Percentiles rank a stretch among this genome's conserved stretches.
Conservation (phyloP, 92 coral and sea anemone species). For the Porites lobata region DNA sequence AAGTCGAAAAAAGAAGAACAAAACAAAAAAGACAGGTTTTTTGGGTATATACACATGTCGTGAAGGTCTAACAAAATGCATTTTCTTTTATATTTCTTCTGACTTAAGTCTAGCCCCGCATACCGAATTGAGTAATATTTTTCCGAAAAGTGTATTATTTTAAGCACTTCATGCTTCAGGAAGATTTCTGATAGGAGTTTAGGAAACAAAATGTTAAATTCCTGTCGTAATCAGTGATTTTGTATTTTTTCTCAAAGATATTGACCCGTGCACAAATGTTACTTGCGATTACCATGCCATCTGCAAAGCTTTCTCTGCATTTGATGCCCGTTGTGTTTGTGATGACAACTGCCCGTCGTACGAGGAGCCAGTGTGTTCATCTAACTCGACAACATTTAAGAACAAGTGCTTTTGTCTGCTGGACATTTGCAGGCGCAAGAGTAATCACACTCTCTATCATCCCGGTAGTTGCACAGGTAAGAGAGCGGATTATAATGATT, state of each 20-base stretch:
- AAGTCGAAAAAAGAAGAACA: too few relatives aligned
- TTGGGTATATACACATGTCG: too few relatives aligned
- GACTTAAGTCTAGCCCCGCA: too few relatives aligned
- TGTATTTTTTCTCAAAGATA: not conserved
- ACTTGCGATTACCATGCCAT: constrained; percentile 63
- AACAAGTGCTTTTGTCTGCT: constrained; percentile 62
- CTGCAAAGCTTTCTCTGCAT: constrained; percentile 59
- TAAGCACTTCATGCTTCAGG: too few relatives aligned
- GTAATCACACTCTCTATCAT: constrained; percentile 64
- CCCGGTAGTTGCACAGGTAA: constrained; percentile 73
- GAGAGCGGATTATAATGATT: not conserved
- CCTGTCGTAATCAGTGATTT: too few relatives aligned
- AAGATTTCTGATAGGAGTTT: too few relatives aligned
- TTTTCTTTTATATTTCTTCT: too few relatives aligned
- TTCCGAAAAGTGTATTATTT: too few relatives aligned
- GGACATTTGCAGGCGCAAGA: constrained; percentile 34
- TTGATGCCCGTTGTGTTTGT: constrained; percentile 66
- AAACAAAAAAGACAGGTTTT: too few relatives aligned
- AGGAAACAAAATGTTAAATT: too few relatives aligned
- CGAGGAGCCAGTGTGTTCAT: constrained; percentile 71
- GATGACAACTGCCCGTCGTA: constrained; percentile 60
- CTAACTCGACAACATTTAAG: constrained; percentile 66
- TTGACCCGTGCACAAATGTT: constrained; percentile 71
- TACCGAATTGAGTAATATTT: too few relatives aligned
- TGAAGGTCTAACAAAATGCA: too few relatives aligned